These are phyloP conservation scores for Dimorphilus gyrociliatus DNA, from an alignment of 2,888 invertebrate genomes.

Conservation along the genomic window DNA sequence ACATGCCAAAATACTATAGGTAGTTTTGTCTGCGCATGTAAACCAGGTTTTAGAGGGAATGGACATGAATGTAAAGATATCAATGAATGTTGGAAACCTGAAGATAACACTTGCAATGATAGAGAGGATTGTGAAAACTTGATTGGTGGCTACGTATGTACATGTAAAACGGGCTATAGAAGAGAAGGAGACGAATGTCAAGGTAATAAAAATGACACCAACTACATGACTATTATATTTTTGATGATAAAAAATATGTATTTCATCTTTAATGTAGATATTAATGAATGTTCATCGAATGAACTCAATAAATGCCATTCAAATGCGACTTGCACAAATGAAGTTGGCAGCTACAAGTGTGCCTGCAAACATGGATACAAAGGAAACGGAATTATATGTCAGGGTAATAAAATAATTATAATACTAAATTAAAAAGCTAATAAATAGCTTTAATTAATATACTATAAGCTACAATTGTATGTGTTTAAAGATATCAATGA, in stretches of 20 bases:
- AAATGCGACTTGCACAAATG: constrained; percentile 2
- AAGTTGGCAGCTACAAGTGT: constrained; percentile 2
- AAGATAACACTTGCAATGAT: not conserved
- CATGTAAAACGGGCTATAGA: constrained; percentile 2
- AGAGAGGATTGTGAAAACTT: constrained; percentile 1
- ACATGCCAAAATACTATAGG: not conserved
- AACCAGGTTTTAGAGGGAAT: not conserved
- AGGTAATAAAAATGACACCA: not conserved
- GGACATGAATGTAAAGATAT: not conserved
- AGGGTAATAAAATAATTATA: too few species aligned
- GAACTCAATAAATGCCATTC: not conserved
- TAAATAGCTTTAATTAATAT: too few species aligned
- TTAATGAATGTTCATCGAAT: constrained; percentile 2
- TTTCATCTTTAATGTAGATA: constrained; percentile 1
- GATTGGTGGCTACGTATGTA: constrained; percentile 1
- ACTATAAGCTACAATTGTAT: too few species aligned
- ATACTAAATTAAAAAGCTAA: too few species aligned
- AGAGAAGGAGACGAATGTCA: not conserved
- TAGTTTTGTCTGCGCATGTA: not conserved
- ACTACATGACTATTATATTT: not conserved
- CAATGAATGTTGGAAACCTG: not conserved
- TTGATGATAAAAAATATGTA: too few species aligned
- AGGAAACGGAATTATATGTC: constrained; percentile 1
- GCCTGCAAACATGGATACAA: constrained; percentile 1
- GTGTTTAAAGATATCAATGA: too few species aligned